phyloP scores from a whole-genome alignment of 1,140 invertebrate genomes.

The Holcopasites calliopsidis region DNA sequence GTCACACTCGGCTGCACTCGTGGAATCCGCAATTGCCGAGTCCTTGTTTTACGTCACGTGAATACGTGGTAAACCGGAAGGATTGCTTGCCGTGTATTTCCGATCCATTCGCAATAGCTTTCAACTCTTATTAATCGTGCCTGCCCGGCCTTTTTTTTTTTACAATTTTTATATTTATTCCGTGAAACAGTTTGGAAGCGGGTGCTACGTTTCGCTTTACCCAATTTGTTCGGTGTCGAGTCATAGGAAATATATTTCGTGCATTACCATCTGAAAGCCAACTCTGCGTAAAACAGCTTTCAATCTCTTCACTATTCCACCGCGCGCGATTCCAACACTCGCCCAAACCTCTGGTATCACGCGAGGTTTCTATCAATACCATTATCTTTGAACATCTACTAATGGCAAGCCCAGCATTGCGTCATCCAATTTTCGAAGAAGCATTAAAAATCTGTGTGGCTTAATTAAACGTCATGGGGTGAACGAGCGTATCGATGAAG shows the following conservation, averaged over 20 bases:
- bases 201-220: no score
- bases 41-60: constrained; percentile 42
- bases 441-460: neutral
- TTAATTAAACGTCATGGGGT: constrained; percentile 15
- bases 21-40: constrained; percentile 22
- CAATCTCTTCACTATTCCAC: no score
- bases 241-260: no score
- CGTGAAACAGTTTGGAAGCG: constrained; percentile 26
- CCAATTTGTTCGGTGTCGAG: no score
- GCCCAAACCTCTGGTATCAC: no score
- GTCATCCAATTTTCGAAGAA: no score
- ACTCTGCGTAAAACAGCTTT: no score
- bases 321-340: no score
- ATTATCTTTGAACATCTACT: neutral
- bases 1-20: constrained; percentile 35
- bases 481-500: constrained; percentile 25
- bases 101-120: constrained; percentile 30
- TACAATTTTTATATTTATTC: constrained; percentile 19
- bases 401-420: no score
- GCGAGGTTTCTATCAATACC: no score
- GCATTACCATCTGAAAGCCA: no score
- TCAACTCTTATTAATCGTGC: constrained; percentile 44
- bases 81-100: constrained; percentile 40
- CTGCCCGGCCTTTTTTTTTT: neutral
- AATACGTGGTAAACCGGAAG: constrained; percentile 44